A percentile compares a stretch with the other conserved stretches of the same genome.
Evolutionary conservation across 2,113 vertebrate genomes (phyloP).

Genomic region (Bubo blakistoni): DNA sequence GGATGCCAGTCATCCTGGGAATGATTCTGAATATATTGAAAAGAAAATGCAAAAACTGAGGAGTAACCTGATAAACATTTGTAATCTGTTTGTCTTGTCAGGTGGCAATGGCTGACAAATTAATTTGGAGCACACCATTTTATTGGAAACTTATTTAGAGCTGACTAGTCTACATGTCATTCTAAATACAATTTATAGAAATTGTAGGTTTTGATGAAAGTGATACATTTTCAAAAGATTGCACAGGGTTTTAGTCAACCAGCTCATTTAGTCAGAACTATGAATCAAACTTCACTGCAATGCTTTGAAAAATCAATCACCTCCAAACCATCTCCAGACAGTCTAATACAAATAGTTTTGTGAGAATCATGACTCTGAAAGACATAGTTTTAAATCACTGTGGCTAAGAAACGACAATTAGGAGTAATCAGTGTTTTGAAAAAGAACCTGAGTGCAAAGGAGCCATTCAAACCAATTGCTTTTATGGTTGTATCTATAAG

Average conservation of each 20-base stretch:
- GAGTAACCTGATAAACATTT: background rate
- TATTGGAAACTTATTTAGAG: background rate
- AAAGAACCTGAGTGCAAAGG: background rate
- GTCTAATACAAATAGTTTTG: background rate
- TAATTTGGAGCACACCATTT: background rate
- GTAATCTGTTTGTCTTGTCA: background rate
- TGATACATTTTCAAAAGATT: background rate
- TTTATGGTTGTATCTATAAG: background rate
- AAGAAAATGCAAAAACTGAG: background rate
- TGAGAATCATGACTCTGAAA: background rate
- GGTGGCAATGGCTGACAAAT: background rate
- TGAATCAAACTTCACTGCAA: background rate
- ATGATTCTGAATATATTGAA: background rate
- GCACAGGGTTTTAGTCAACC: background rate
- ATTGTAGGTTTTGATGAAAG: background rate
- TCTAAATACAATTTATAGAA: background rate
- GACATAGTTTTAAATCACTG: background rate
- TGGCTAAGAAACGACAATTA: background rate
- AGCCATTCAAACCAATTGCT: background rate
- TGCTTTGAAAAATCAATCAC: slow-evolving; percentile 22
- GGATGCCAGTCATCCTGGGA: background rate
- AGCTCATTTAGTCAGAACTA: background rate
- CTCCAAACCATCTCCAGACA: background rate
- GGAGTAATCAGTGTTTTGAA: background rate
- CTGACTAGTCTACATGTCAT: background rate